Evolutionary conservation across 2,797 vertebrate species (phyloP).

Genomic region (Hippopotamyrus pictus): DNA sequence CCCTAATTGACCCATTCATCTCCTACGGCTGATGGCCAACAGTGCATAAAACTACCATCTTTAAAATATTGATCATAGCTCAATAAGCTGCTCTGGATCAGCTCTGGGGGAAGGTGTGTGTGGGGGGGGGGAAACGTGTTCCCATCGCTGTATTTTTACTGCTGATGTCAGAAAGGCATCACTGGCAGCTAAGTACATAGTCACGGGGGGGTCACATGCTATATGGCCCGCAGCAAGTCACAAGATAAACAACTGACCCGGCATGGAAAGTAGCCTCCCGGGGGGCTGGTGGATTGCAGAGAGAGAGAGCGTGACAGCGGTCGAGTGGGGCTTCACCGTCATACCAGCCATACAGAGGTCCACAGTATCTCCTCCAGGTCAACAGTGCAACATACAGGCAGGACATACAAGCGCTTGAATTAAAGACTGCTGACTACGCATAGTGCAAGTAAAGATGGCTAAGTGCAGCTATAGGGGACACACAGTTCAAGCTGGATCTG

Average conservation of each 20-base stretch:
- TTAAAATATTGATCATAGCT: conserved; percentile 43
- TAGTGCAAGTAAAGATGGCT: background rate
- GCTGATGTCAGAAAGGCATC: too few species aligned
- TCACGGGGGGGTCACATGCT: background rate
- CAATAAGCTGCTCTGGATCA: conserved; percentile 34
- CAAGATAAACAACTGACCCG: background rate
- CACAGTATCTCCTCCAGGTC: background rate
- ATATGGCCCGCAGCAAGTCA: background rate
- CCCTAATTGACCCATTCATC: conserved; percentile 36
- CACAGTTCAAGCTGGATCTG: background rate
- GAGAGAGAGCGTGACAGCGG: background rate
- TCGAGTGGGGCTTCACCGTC: background rate
- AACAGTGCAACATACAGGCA: background rate
- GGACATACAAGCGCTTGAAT: background rate
- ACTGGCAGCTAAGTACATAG: too few species aligned
- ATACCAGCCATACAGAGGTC: background rate
- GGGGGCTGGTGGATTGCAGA: background rate
- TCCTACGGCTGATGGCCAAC: conserved; percentile 24
- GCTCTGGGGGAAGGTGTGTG: too few species aligned
- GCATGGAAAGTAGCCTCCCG: background rate
- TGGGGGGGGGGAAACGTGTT: background rate
- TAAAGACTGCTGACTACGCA: background rate
- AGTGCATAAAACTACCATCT: conserved; percentile 40
- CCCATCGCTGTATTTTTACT: background rate
- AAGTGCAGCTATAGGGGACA: background rate